Base-by-base conservation (phyloP, 2,797 vertebrate species). In the Coluber constrictor region DNA sequence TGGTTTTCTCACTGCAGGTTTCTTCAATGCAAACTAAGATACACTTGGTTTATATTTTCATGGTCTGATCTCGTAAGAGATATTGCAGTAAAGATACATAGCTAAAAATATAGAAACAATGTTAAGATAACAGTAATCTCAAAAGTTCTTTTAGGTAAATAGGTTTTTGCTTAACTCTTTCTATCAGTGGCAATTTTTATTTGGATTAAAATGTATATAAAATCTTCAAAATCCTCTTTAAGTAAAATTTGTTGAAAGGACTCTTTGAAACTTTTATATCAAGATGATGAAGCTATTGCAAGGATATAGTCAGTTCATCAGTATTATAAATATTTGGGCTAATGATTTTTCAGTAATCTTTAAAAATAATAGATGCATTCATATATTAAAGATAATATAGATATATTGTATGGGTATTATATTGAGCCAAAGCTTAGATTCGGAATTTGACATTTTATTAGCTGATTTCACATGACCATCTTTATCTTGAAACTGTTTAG, bases 391-490 rank as follows among this genome's bases (percentile, higher is more conserved):
- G 90, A 93, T 37, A 94, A 16, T 0, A 0, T 94, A 32, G 5
- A 93, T 88, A 92, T 92, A 3, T 16, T 88, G 91, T 92, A 3
- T 12, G 25, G 88, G 25, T n/a, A 0, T 87, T 23, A 18, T 86
- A 18, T 93, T 12, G 59, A 90, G 57, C 47, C 87, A n/a, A 93
- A 93, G 47, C 20, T 37, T 92, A 95, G 93, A 91, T 92, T 51
- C 88, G 86, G 94, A 89, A 56, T 93, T 95, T 94, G 55, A 1
- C 1, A 2, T 94, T 94, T 95, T 96, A 94, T 7, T 94, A 92
- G 94, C 91, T 91, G 93, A 27, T 90, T 94, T 95, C 96, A 47
- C 86, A 90, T 55, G 37, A 57, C 55, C 23, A 47, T 89, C 59
- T 59, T 88, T 63, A 43, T 93, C 47, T 92, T 87, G 51, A 29